Conservation (phyloP, 2,888 invertebrate genomes). For the Trissoscelio sp. region DNA sequence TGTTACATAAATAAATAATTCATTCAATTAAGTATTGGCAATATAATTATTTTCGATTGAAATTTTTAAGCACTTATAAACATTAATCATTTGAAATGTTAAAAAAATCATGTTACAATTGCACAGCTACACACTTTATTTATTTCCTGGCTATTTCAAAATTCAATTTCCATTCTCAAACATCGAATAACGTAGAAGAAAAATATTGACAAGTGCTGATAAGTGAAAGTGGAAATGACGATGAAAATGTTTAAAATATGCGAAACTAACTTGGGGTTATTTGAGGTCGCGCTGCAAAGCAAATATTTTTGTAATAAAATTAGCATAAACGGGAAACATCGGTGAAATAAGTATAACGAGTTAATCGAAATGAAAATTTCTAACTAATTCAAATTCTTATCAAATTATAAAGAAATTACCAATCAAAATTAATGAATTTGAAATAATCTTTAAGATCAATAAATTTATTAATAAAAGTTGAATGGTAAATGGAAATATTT, state of each 20-base stretch:
- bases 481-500: too few relatives aligned
- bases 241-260: constrained; percentile 54
- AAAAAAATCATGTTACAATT: background rate
- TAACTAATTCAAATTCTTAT: background rate
- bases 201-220: constrained; percentile 56
- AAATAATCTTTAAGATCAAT: too few relatives aligned
- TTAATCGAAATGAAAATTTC: constrained; percentile 22
- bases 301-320: constrained; percentile 49
- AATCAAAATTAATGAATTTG: too few relatives aligned
- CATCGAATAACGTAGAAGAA: constrained; percentile 21
- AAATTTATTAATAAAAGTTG: too few relatives aligned
- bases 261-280: constrained; percentile 42
- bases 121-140: background rate
- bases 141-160: constrained; percentile 4
- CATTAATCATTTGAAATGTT: too few relatives aligned
- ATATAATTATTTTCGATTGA: background rate
- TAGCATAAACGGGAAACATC: constrained; percentile 43
- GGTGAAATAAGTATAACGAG: constrained; percentile 21
- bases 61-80: too few relatives aligned
- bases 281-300: constrained; percentile 28
- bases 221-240: constrained; percentile 58
- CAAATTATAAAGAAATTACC: too few relatives aligned
- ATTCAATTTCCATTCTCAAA: constrained; percentile 3
- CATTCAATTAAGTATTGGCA: background rate
- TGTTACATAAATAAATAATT: constrained; percentile 20